Conservation (phyloP, 1,140 invertebrate species). For the Drosophila pachea region DNA sequence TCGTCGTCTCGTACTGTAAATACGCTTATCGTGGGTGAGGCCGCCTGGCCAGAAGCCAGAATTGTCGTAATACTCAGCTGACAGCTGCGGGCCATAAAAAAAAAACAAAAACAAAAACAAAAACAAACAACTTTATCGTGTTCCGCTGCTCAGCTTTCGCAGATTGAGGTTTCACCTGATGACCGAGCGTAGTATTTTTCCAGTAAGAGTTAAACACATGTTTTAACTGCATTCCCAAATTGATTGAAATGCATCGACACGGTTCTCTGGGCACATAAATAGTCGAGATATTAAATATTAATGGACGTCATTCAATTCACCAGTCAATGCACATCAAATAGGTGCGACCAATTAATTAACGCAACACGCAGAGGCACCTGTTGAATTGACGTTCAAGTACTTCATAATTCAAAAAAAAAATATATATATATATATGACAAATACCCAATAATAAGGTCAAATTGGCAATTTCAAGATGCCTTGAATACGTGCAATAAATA, state of each 20-base stretch:
- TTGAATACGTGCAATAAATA: slow-evolving; percentile 26
- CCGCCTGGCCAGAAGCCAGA: slow-evolving; percentile 10
- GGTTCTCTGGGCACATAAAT: slow-evolving; percentile 33
- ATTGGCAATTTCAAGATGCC: slow-evolving; percentile 54
- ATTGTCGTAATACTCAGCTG: slow-evolving; percentile 35
- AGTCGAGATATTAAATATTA: slow-evolving; percentile 52
- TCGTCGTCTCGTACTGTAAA: slow-evolving; percentile 32
- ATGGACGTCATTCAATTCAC: slow-evolving; percentile 37
- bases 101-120: slow-evolving; percentile 13
- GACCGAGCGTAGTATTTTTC: neutral
- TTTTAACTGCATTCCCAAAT: slow-evolving; percentile 32
- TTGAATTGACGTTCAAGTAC: slow-evolving; percentile 3
- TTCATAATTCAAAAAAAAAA: slow-evolving; percentile 16
- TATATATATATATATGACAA: no score
- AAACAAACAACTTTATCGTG: slow-evolving; percentile 24
- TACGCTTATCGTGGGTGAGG: slow-evolving; percentile 31
- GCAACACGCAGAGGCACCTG: slow-evolving; percentile 45
- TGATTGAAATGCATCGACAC: slow-evolving; percentile 50
- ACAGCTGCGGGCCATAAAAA: slow-evolving; percentile 32
- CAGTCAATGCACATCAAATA: slow-evolving; percentile 10
- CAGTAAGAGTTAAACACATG: slow-evolving; percentile 4
- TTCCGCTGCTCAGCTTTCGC: slow-evolving; percentile 15
- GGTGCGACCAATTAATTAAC: slow-evolving; percentile 54
- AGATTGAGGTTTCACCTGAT: slow-evolving; percentile 25
- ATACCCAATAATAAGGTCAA: slow-evolving; percentile 64